Evolutionary conservation across 1,140 invertebrate genomes (phyloP).

Genomic region (Eciton burchellii): DNA sequence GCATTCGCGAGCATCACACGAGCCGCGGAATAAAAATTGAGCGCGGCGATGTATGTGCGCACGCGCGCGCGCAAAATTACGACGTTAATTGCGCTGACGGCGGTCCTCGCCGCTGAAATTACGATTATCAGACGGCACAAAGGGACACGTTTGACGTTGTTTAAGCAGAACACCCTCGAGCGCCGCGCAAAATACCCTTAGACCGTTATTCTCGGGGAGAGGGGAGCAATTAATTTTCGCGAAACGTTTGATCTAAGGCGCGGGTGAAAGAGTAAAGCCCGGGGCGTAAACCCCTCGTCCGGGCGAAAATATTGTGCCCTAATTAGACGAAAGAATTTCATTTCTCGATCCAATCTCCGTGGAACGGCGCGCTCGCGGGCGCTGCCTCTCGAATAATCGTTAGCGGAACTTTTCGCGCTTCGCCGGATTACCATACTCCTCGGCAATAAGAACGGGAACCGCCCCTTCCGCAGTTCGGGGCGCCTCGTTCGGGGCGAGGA

Average conservation of each 20-base stretch:
- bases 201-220: slow-evolving; percentile 41
- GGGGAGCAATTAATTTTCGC: slow-evolving; percentile 63
- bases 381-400: slow-evolving; percentile 65
- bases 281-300: slow-evolving; percentile 33
- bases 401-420: slow-evolving; percentile 71
- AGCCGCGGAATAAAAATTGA: slow-evolving; percentile 7
- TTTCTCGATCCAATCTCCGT: slow-evolving; percentile 67
- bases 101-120: slow-evolving; percentile 27
- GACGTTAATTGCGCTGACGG: slow-evolving; percentile 14
- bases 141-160: slow-evolving; percentile 40
- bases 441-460: slow-evolving; percentile 59
- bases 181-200: slow-evolving; percentile 38
- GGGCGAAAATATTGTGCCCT: slow-evolving; percentile 60
- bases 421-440: slow-evolving; percentile 68
- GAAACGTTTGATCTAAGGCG: slow-evolving; percentile 63
- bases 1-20: background rate
- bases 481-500: slow-evolving; percentile 37
- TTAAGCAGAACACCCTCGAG: slow-evolving; percentile 39
- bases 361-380: slow-evolving; percentile 28
- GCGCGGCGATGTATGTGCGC: background rate
- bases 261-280: slow-evolving; percentile 28
- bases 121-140: slow-evolving; percentile 52
- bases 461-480: slow-evolving; percentile 15
- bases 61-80: too few relatives aligned
- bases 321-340: slow-evolving; percentile 72